A percentile compares a stretch with the other conserved stretches of the same genome.
phyloP scores from a whole-genome alignment of 2,888 invertebrate genomes.

The Pyrrhia umbra region DNA sequence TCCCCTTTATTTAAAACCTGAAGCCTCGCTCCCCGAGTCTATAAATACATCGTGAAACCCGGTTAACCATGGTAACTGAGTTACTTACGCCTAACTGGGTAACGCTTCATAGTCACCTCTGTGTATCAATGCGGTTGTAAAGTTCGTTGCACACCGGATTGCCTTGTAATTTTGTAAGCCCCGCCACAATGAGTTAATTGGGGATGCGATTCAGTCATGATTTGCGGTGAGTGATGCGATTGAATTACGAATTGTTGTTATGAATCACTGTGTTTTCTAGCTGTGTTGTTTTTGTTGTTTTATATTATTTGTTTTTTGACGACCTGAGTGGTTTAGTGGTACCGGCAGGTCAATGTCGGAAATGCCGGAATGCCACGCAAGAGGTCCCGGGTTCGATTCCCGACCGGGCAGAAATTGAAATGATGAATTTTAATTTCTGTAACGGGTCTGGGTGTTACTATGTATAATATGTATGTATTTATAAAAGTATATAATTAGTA shows the following conservation, averaged over 20 bases:
- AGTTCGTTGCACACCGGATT: constrained; percentile 46
- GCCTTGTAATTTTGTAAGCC: constrained; percentile 29
- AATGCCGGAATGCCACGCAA: too few relatives aligned
- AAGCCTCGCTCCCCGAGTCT: constrained; percentile 46
- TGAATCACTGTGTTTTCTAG: background rate
- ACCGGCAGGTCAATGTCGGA: too few relatives aligned
- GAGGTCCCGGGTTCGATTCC: too few relatives aligned
- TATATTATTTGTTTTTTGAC: too few relatives aligned
- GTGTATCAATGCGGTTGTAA: constrained; percentile 49
- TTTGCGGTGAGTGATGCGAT: background rate
- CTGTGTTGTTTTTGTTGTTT: background rate
- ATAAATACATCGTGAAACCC: constrained; percentile 66
- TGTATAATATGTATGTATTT: too few relatives aligned
- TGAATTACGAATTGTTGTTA: background rate
- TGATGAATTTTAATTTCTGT: too few relatives aligned
- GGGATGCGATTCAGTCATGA: background rate
- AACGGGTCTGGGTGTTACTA: too few relatives aligned
- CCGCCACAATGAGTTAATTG: constrained; percentile 5
- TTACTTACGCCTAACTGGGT: constrained; percentile 66
- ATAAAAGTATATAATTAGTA: too few relatives aligned
- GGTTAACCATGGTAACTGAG: constrained; percentile 65
- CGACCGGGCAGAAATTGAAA: too few relatives aligned
- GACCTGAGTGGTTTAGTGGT: too few relatives aligned
- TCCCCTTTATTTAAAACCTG: constrained; percentile 28
- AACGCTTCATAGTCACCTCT: constrained; percentile 44